These are phyloP conservation scores for Aphelenchoides avenae DNA, from an alignment of 1,140 invertebrate genomes.

Conservation along the genomic window DNA sequence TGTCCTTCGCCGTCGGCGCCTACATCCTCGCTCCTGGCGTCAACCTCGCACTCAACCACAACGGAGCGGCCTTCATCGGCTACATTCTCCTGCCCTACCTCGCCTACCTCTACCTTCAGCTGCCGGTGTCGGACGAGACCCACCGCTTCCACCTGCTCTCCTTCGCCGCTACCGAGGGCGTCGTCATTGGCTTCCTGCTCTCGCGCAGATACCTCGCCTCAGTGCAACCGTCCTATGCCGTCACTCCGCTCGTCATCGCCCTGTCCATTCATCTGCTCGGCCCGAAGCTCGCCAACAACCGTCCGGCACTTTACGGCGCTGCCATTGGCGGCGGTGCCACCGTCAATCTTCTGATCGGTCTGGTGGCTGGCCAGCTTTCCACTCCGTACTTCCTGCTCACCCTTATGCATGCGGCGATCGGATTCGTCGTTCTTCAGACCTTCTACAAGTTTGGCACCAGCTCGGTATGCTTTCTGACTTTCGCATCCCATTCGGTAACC, in stretches of 20 bases:
- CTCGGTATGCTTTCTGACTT: no score
- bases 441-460: no score
- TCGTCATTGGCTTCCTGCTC: constrained; percentile 17
- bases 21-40: constrained; percentile 3
- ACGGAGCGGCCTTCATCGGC: constrained; percentile 10
- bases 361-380: no score
- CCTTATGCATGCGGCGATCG: no score
- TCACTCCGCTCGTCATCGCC: constrained; percentile 3
- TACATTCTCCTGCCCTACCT: constrained; percentile 7
- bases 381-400: no score
- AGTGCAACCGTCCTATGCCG: not conserved
- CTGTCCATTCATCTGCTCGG: not conserved
- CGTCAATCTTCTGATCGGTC: no score
- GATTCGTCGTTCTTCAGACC: no score
- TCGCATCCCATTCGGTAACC: no score
- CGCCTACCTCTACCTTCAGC: constrained; percentile 7
- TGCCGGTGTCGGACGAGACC: not conserved
- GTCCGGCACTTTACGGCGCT: no score
- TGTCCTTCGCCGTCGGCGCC: constrained; percentile 5
- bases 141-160: constrained; percentile 11
- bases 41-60: constrained; percentile 2
- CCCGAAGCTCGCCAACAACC: not conserved
- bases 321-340: no score
- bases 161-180: constrained; percentile 17
- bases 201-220: constrained; percentile 14